These are phyloP conservation scores for Pica pica DNA, from an alignment of 2,113 vertebrate genomes.

Conservation along the genomic window DNA sequence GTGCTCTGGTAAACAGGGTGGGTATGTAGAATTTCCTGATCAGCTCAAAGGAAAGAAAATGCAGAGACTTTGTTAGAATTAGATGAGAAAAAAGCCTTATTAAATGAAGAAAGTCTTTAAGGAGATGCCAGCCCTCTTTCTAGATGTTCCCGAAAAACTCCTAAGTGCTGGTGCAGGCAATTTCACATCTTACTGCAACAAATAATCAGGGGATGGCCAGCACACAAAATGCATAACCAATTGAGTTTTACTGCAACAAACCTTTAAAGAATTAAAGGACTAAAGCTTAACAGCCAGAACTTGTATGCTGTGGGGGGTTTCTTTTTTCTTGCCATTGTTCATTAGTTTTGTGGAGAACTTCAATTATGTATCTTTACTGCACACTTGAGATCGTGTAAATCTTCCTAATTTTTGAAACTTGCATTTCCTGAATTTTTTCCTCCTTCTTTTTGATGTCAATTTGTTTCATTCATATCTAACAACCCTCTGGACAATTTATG, in stretches of 20 bases:
- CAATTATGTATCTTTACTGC: constrained; percentile 2
- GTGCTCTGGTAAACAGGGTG: neutral
- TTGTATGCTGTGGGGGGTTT: neutral
- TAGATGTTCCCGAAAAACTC: neutral
- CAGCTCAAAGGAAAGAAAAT: neutral
- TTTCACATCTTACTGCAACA: neutral
- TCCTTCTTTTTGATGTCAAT: constrained; percentile 2
- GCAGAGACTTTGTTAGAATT: neutral
- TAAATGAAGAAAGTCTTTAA: neutral
- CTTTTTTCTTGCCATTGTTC: neutral
- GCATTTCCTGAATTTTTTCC: neutral
- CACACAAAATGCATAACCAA: neutral
- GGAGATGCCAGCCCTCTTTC: neutral
- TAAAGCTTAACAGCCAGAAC: neutral
- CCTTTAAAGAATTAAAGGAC: neutral
- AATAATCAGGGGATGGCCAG: neutral
- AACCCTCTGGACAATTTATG: constrained; percentile 9
- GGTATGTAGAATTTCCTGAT: neutral
- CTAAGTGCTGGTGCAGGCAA: neutral
- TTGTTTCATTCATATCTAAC: neutral
- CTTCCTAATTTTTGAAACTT: neutral
- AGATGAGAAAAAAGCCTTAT: neutral
- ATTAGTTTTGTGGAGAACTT: neutral
- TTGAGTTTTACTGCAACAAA: neutral
- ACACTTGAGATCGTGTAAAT: neutral